Conservation (phyloP, 2,888 invertebrate species). For the Tolmerus cingulatus region DNA sequence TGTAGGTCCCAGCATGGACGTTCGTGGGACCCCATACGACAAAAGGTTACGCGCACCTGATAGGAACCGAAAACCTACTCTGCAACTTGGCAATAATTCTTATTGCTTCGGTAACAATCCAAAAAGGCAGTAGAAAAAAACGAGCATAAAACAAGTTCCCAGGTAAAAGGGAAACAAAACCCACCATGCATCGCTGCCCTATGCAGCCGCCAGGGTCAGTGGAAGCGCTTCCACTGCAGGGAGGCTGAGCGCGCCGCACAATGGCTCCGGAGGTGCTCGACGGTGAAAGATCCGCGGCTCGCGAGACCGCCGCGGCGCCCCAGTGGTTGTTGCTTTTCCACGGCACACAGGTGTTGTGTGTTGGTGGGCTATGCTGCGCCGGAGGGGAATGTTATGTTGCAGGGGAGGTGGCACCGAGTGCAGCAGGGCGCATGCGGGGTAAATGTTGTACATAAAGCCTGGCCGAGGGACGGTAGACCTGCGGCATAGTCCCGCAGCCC, state of each 20-base stretch:
- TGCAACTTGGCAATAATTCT: background rate
- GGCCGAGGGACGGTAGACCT: background rate
- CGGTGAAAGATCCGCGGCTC: background rate
- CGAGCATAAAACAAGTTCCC: background rate
- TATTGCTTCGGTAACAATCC: background rate
- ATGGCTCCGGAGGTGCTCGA: background rate
- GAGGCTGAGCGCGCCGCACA: background rate
- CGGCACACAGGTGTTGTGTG: slow-evolving; percentile 12
- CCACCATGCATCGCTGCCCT: background rate
- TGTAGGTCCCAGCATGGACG: background rate
- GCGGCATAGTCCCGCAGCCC: slow-evolving; percentile 1
- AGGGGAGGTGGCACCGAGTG: background rate
- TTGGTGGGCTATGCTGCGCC: background rate
- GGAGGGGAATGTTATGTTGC: background rate
- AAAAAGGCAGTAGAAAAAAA: background rate
- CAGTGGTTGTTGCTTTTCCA: background rate
- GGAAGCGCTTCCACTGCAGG: slow-evolving; percentile 14
- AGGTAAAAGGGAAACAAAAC: background rate
- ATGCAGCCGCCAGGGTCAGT: slow-evolving; percentile 15
- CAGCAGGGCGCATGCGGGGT: background rate
- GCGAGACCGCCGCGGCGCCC: background rate
- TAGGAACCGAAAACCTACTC: background rate
- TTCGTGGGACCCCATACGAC: background rate
- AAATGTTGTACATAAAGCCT: background rate
- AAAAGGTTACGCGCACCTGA: background rate